These are phyloP conservation scores for Esox niger DNA, from an alignment of 2,113 vertebrate genomes.

Conservation along the genomic window DNA sequence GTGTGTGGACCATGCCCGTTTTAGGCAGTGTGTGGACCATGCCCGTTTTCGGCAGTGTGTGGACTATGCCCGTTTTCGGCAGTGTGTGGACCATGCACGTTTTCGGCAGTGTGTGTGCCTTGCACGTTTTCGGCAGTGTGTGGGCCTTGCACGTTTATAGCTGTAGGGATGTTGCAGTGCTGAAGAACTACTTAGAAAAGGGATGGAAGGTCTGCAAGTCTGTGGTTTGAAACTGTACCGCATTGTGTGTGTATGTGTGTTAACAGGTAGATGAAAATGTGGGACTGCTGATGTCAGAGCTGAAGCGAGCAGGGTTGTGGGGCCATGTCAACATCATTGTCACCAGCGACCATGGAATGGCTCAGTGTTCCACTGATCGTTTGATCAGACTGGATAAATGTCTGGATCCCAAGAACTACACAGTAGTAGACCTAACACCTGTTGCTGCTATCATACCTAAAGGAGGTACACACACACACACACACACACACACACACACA, in stretches of 20 bases:
- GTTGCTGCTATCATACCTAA: slow-evolving; percentile 84
- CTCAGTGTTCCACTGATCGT: slow-evolving; percentile 81
- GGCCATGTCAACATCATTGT: slow-evolving; percentile 84
- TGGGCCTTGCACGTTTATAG: no score
- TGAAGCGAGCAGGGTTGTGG: slow-evolving; percentile 81
- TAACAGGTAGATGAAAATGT: slow-evolving; percentile 79
- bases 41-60: no score
- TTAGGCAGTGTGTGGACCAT: no score
- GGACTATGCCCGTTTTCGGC: no score
- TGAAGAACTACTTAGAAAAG: no score
- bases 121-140: no score
- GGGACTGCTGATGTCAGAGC: slow-evolving; percentile 74
- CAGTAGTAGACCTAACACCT: slow-evolving; percentile 77
- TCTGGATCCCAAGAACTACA: slow-evolving; percentile 73
- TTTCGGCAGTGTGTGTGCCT: no score
- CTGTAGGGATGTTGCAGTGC: no score
- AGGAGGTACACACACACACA: slow-evolving; percentile 61
- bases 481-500: slow-evolving; percentile 1
- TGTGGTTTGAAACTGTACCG: no score
- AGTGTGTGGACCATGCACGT: no score
- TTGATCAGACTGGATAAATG: slow-evolving; percentile 82
- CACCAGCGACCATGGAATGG: slow-evolving; percentile 98
- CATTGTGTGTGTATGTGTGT: background rate
- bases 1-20: no score
- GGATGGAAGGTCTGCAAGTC: no score